These are phyloP conservation scores for Scotopteryx bipunctaria DNA, from an alignment of 2,888 invertebrate species.

Conservation along the genomic window DNA sequence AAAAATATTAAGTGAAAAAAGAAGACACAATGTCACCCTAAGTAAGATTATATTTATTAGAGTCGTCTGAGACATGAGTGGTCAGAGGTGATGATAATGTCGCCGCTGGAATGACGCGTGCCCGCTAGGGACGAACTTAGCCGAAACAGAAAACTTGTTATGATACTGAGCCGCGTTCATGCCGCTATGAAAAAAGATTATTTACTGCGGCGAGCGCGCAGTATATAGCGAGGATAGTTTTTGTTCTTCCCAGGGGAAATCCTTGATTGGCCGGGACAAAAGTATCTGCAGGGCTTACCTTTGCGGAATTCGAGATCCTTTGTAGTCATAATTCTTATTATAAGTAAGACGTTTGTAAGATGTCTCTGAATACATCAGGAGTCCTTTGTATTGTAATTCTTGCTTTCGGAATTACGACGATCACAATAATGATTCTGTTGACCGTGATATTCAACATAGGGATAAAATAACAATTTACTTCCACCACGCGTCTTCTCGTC, in stretches of 20 bases:
- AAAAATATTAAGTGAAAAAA: constrained; percentile 82
- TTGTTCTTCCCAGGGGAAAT: constrained; percentile 23
- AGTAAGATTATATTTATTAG: constrained; percentile 71
- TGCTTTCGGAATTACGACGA: no score
- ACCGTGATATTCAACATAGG: no score
- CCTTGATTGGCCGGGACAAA: constrained; percentile 29
- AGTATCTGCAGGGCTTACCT: constrained; percentile 19
- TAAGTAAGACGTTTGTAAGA: no score
- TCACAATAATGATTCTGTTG: no score
- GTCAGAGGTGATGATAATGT: constrained; percentile 49
- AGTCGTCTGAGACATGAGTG: constrained; percentile 48
- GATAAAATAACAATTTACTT: neutral
- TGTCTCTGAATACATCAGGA: no score
- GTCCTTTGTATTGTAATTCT: no score
- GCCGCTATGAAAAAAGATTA: constrained; percentile 22
- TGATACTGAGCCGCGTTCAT: constrained; percentile 32
- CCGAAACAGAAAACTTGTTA: constrained; percentile 30
- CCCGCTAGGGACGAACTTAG: constrained; percentile 38
- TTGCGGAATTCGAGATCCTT: constrained; percentile 14
- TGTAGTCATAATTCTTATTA: constrained; percentile 8
- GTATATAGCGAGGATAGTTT: constrained; percentile 20
- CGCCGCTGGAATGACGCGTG: constrained; percentile 44
- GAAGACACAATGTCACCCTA: constrained; percentile 72
- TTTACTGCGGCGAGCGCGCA: constrained; percentile 24
- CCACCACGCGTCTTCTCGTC: neutral